Base-by-base conservation (phyloP, 2,888 invertebrate species). In the Pimpla rufipes region DNA sequence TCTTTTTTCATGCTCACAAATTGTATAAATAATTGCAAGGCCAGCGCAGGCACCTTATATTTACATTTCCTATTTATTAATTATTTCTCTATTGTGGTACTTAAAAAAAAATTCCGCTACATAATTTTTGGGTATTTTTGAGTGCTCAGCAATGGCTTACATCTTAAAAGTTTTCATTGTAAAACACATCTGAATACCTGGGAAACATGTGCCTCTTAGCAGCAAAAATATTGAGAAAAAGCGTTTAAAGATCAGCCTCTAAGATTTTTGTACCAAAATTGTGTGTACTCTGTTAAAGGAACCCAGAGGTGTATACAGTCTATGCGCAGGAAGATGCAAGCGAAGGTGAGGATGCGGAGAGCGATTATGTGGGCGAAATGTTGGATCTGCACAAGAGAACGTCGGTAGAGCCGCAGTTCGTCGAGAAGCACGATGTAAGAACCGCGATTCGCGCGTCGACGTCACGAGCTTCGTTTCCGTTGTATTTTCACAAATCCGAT, bases 291-390 rank as follows among this genome's bases (percentile, higher is more conserved):
- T 16, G 70, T 86, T 85, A 7, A 81, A 92, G 92, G 84, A 92
- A 89, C 84, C 92, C 92, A 23, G 92, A 92, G 79, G 82, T 90
- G 79, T 90, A 91, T 79, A 88, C 91, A 13, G 85, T 89, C 29
- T 75, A 89, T 59, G 87, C 89, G 84, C 86, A 90, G 64, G 95
- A 95, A 91, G 94, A 94, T 84, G 95, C 94, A 6, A 92, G 91
- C 64, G 92, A 91, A 77, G 88, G 88, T 16, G 92, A 92, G 80
- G 90, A 91, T 86, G 87, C 87, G 23, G 92, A 92, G 55, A 88
- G 88, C 11, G 92, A 92, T 85, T 87, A 86, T 59, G 88, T 92
- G 16, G 90, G 88, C 52, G 91, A 92, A 86, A 92, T 92, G 90
- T 86, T 90, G 71, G 91, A 92, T 80, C 78, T 88, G 40, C 88